A percentile compares a stretch with the other conserved stretches of the same genome.
Conservation (phyloP, 2,888 invertebrate species). For the Creontiades dilutus region DNA sequence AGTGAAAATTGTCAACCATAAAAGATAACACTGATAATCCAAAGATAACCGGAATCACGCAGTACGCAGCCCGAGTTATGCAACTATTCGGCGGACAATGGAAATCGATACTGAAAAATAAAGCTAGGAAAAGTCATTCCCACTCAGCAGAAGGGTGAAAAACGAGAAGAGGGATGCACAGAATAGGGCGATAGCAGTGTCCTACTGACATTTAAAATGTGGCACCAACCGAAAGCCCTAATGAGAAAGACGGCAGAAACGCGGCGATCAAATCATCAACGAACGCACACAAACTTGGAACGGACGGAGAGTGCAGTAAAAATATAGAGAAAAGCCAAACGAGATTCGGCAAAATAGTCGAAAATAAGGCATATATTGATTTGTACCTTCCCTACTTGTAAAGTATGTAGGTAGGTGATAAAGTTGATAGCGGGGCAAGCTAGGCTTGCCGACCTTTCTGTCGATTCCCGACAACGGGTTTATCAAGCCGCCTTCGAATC, state of each 20-base stretch:
- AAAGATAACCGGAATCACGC: too few relatives aligned
- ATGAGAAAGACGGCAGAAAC: not conserved
- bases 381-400: conserved; percentile 66
- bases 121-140: not conserved
- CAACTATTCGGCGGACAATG: not conserved
- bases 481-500: not conserved
- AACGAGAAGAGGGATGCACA: not conserved
- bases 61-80: not conserved
- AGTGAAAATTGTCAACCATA: too few relatives aligned
- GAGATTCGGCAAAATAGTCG: not conserved
- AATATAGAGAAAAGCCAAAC: not conserved
- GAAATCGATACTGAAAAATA: not conserved
- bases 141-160: not conserved
- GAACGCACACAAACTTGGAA: not conserved
- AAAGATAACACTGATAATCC: too few relatives aligned
- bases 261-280: not conserved
- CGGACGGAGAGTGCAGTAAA: not conserved
- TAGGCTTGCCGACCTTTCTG: not conserved
- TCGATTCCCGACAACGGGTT: not conserved
- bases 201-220: conserved; percentile 66
- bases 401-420: conserved; percentile 71
- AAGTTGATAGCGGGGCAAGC: conserved; percentile 63
- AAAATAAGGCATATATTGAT: conserved; percentile 58
- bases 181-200: conserved; percentile 63
- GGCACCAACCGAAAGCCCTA: conserved; percentile 39